Percentiles rank a stretch among this genome's conserved stretches.
phyloP scores from a whole-genome alignment of 2,113 vertebrate species.

The Chionis minor region DNA sequence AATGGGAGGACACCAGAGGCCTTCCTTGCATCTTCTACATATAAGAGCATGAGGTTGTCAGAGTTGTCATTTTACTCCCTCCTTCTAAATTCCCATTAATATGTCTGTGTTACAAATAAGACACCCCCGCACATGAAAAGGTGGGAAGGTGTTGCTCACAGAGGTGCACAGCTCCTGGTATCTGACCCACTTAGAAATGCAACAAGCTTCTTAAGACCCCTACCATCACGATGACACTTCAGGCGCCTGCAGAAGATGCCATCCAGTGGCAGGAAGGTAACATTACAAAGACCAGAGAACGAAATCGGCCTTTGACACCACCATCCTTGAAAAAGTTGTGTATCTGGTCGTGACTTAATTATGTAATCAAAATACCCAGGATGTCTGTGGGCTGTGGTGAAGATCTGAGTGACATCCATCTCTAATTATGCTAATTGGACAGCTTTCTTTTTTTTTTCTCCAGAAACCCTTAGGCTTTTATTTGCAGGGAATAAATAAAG shows the following conservation, averaged over 20 bases:
- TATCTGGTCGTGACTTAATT: background rate
- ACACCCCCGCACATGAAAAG: too few relatives aligned
- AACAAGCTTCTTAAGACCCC: background rate
- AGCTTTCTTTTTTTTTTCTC: background rate
- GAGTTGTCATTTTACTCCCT: background rate
- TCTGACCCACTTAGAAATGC: background rate
- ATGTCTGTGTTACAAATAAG: background rate
- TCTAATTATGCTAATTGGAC: constrained; percentile 51
- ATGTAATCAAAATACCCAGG: background rate
- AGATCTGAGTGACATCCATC: background rate
- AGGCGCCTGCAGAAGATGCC: constrained; percentile 10
- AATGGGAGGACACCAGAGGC: rapidly evolving
- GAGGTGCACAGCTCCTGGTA: background rate
- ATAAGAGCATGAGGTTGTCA: background rate
- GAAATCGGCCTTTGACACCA: background rate
- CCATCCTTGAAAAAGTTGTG: background rate
- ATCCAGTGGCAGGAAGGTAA: background rate
- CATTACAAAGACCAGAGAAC: background rate
- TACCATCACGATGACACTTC: background rate
- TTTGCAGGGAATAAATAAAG: constrained; percentile 66
- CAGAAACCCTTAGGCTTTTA: constrained; percentile 34
- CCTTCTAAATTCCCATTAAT: background rate
- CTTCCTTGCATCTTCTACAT: background rate
- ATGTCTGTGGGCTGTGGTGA: background rate
- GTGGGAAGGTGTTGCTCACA: background rate